Base-by-base conservation (phyloP, 2,888 invertebrate species). In the Drosophila vallismaia region DNA sequence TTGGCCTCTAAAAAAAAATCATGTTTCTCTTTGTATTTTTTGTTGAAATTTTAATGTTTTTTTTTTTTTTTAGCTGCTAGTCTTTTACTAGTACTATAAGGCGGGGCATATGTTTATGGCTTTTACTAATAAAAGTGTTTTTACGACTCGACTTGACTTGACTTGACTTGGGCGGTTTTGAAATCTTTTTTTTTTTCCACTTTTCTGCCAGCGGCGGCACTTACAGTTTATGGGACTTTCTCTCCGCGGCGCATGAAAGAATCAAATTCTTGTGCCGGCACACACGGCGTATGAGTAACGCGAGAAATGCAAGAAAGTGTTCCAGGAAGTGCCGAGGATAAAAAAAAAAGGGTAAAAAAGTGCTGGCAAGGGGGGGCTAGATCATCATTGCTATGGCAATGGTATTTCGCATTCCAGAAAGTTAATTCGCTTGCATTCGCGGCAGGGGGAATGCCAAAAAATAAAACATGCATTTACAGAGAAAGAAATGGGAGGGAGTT, bases 81-180 rank as follows among this genome's bases (percentile, higher is more conserved):
- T 8, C n/a, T 10, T 28, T 19, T 19, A 42, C 42, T 36, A 42
- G 40, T 14, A 42, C 44, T 24, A 44, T 31, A 42, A 19, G 52
- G 33, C 56, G 48, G 56, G 75, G 73, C 80, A 85, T 81, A 85
- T 81, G 80, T 85, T 81, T 85, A 85, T 81, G 75, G 79, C 53
- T 33, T 42, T 57, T 40, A 64, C 75, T 71, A 85, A 81, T 85
- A 81, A 85, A 82, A 71, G 77, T 79, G 71, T 75, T 81, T 81
- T 81, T 81, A 81, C 86, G 83, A 80, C 84, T 76, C 69, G 66
- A 55, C 56, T 76, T 67, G 66, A 55, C 56, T 57, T 66, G 4
- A 29, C 28, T 33, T n/a, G 33, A 24, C 48, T 7, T 42, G 40
- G 7, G 14, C 4, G 12, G 40, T 8, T 12, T 40, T 0, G 4